Percentiles rank a stretch among this genome's conserved stretches.
phyloP scores from a whole-genome alignment of 2,888 invertebrate genomes.

The Villa cingulata region DNA sequence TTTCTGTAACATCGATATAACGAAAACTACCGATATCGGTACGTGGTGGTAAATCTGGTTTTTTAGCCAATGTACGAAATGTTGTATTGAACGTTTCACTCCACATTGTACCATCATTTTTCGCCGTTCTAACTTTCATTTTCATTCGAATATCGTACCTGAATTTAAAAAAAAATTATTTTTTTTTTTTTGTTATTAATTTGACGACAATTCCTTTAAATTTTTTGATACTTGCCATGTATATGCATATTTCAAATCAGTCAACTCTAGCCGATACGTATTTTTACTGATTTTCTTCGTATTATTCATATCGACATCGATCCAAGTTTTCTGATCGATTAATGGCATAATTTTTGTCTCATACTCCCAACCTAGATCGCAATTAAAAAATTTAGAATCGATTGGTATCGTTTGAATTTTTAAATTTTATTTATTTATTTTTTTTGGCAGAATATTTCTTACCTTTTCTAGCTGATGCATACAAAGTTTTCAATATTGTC shows the following conservation, averaged over 20 bases:
- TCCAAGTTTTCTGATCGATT: conserved; percentile 1
- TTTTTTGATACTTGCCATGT: conserved; percentile 7
- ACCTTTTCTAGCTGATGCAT: conserved; percentile 1
- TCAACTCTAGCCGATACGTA: not conserved
- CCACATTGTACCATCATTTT: conserved; percentile 47
- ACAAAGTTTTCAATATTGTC: conserved; percentile 23
- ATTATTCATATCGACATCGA: not conserved
- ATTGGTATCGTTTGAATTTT: too few species aligned
- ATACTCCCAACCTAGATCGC: conserved; percentile 21
- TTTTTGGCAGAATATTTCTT: not conserved
- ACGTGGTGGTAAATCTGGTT: conserved; percentile 53
- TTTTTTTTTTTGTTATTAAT: conserved; percentile 21
- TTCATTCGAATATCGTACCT: conserved; percentile 59
- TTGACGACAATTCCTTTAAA: conserved; percentile 36
- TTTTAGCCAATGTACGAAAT: conserved; percentile 42
- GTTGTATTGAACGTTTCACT: conserved; percentile 48
- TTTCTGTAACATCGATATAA: conserved; percentile 43
- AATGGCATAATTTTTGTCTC: conserved; percentile 11
- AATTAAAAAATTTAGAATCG: not conserved
- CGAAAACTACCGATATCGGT: conserved; percentile 63
- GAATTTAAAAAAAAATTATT: conserved; percentile 14
- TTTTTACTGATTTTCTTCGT: conserved; percentile 1
- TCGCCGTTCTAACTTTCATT: conserved; percentile 43
- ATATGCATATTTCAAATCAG: conserved; percentile 4
- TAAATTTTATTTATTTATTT: too few species aligned